Evolutionary conservation across 2,797 vertebrate species (phyloP), one percentile per base, ranked within the genome.

Genomic region (Tokudaia tokunoshimensis): DNA sequence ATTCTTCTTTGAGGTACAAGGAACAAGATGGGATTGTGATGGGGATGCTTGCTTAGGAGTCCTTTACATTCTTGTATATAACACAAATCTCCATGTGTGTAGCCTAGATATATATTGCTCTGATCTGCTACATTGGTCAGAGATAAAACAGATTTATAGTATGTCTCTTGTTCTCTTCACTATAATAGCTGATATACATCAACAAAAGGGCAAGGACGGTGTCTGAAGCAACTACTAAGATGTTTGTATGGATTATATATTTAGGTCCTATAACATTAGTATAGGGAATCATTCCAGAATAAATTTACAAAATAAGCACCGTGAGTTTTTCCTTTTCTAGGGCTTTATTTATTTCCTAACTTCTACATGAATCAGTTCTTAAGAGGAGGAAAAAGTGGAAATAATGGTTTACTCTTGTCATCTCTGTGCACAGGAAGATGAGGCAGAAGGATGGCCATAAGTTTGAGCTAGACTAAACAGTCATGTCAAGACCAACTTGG

Each of bases 1-100:
- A 7, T 78, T 96, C 57, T 94, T 95, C 81, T 81, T 85, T 50
- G 24, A 78, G 13, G 81, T 92, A 84, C 19, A 29, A 3, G 67
- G 24, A 91, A 52, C 57, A 50, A 44, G 92, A 88, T 34, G 11
- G 65, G 84, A 34, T 50, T 82, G 10, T n/a, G 31, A 47, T 55
- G 47, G 7, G 0, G 4, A 93, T 89, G 0, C 52, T n/a, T 47
- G 47, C 1, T 70, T 34, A 26, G 7, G 31, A 1, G 67, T 75
- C n/a, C 67, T 94, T 94, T 89, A 63, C 44, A 96, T 4, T 31
- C 92, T 55, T 95, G 41, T 59, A 13, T 0, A 1, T 41, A 41
- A 22, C 19, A 67, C 19, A 65, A 67, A 44, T 80, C 31, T 93
- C 20, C 3, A 52, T 29, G 26, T 0, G 5, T 34, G 17, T 26